These are phyloP conservation scores for Heterohyrax brucei DNA, from an alignment of 2,797 vertebrate species.

Conservation along the genomic window DNA sequence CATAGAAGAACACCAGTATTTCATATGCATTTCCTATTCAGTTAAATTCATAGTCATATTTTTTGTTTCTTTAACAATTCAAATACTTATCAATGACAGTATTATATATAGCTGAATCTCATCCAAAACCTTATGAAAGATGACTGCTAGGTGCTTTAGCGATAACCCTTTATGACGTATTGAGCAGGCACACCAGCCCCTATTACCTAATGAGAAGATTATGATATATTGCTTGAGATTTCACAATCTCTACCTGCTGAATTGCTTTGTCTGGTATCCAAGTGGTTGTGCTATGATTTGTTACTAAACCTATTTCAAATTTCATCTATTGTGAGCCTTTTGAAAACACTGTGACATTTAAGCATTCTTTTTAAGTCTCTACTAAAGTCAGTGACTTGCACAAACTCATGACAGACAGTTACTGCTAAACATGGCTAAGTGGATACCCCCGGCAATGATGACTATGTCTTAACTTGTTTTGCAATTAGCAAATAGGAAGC, in stretches of 20 bases:
- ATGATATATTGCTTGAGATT: background rate
- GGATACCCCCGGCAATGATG: background rate
- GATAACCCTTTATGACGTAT: background rate
- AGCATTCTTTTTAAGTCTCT: background rate
- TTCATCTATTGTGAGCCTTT: background rate
- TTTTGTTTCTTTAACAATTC: background rate
- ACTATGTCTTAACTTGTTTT: background rate
- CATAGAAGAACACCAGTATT: background rate
- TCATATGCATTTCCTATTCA: conserved; percentile 45
- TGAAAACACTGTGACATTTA: background rate
- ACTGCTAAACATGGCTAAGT: background rate
- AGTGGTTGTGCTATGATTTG: background rate
- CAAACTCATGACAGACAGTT: background rate
- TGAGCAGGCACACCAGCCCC: background rate
- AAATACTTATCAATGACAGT: background rate
- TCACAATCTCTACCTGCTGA: background rate
- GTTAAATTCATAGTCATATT: background rate
- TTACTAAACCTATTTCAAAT: conserved; percentile 19
- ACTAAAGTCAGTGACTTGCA: background rate
- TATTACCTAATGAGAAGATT: background rate
- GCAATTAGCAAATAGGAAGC: background rate
- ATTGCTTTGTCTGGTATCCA: background rate
- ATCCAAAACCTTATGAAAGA: background rate
- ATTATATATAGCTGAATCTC: background rate
- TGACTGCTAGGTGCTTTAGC: background rate